phyloP scores from a whole-genome alignment of 2,888 invertebrate genomes.

The Mesorhabditis spiculigera region DNA sequence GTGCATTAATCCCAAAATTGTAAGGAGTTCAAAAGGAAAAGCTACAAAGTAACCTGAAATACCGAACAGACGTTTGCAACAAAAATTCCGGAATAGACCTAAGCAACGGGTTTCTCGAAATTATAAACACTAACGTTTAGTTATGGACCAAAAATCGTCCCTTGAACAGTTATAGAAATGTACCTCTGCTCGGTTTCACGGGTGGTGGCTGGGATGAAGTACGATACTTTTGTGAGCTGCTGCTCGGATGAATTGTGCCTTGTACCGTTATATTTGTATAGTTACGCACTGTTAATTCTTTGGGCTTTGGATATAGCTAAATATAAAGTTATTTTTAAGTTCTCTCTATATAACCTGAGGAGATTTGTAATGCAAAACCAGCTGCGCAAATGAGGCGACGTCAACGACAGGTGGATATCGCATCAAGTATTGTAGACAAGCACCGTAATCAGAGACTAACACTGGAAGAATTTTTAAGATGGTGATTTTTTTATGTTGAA shows the following conservation, averaged over 20 bases:
- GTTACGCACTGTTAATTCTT: neutral
- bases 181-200: too few species aligned
- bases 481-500: neutral
- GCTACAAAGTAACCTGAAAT: too few species aligned
- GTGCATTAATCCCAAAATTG: too few species aligned
- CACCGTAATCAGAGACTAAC: constrained; percentile 64
- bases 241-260: constrained; percentile 9
- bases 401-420: constrained; percentile 70
- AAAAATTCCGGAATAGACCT: too few species aligned
- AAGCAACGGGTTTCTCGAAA: too few species aligned
- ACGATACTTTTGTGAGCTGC: constrained; percentile 10
- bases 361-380: constrained; percentile 65
- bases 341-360: constrained; percentile 58
- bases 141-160: too few species aligned
- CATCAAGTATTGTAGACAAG: constrained; percentile 70
- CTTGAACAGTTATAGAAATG: too few species aligned
- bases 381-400: constrained; percentile 68
- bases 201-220: constrained; percentile 3
- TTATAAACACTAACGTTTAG: too few species aligned
- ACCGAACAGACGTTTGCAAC: too few species aligned
- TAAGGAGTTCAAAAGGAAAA: too few species aligned
- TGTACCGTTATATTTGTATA: neutral
- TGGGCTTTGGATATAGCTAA: neutral
- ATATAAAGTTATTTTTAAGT: neutral
- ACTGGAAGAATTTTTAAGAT: constrained; percentile 17